Evolutionary conservation across 92 coral and sea anemone genomes (phyloP), one percentile per base, ranked within the genome.

Genomic region (Bergia puertoricense): DNA sequence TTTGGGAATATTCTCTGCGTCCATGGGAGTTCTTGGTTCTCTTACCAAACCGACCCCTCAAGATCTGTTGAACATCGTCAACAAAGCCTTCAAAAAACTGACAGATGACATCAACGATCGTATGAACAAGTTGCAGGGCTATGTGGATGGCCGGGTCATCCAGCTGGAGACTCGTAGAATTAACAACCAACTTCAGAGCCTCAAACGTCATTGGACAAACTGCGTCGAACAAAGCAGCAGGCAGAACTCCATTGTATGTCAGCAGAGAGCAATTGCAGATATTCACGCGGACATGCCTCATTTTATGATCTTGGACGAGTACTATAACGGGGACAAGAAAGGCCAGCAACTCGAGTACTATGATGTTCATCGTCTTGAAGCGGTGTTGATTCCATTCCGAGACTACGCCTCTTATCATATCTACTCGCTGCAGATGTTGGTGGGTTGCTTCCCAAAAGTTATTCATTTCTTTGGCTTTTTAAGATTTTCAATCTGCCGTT

Each of bases 171-270:
- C 71, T 0, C 84, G 84, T 0, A 80, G 84, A 56, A 80, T 80
- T 79, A 79, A 79, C 83, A 79, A 79, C 69, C 83, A 79, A 41
- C 84, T 80, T 6, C 84, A 80, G 84, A 80, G 84, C 84, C 84
- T 80, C n/a, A 80, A 80, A 54, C 84, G 84, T 16, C 84, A 80
- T 37, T 80, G 71, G 71, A 80, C 46, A 18, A 80, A 80, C 46
- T 80, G 84, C 37, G 16, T 80, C 48, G 71, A 80, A 5, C 84
- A 80, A 10, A 80, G 84, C 48, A 80, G 84, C 39, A 71, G 84
- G 16, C 14, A 16, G 5, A 80, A 80, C 15, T 79, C 83, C 44
- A 79, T 79, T 46, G 10, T 16, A 3, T 79, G 84, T 8, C 84
- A 56, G 71, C 69, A 46, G n/a, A 37, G 48, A 54, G 56, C 84